These are phyloP conservation scores for Laupala kohalensis DNA, from an alignment of 1,140 invertebrate species.

Conservation along the genomic window DNA sequence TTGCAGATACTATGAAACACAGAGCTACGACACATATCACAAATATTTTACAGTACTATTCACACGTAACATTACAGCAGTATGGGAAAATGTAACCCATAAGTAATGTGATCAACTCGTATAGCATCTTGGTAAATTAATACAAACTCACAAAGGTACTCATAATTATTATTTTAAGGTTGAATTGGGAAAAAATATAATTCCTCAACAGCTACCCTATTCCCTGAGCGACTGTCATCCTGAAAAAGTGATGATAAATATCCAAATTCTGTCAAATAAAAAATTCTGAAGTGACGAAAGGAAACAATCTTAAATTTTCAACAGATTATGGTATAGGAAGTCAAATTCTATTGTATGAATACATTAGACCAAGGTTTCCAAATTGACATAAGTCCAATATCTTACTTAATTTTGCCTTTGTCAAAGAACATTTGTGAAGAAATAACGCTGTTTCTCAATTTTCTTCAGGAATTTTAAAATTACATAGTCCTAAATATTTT, in stretches of 20 bases:
- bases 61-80: background rate
- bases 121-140: background rate
- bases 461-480: too few species aligned
- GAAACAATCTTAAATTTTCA: too few species aligned
- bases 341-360: too few species aligned
- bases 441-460: too few species aligned
- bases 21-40: background rate
- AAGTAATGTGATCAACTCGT: background rate
- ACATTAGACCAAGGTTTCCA: too few species aligned
- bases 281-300: too few species aligned
- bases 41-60: background rate
- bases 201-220: background rate
- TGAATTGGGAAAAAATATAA: background rate
- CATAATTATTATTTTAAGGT: background rate
- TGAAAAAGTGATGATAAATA: background rate
- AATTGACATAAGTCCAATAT: too few species aligned
- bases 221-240: background rate
- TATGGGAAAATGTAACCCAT: background rate
- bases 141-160: background rate
- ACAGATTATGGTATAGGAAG: too few species aligned
- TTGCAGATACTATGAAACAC: background rate
- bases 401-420: too few species aligned
- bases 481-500: too few species aligned
- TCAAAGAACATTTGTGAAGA: too few species aligned
- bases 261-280: too few species aligned